Evolutionary conservation across 2,888 invertebrate species (phyloP).

Genomic region (Sisyra terminalis): DNA sequence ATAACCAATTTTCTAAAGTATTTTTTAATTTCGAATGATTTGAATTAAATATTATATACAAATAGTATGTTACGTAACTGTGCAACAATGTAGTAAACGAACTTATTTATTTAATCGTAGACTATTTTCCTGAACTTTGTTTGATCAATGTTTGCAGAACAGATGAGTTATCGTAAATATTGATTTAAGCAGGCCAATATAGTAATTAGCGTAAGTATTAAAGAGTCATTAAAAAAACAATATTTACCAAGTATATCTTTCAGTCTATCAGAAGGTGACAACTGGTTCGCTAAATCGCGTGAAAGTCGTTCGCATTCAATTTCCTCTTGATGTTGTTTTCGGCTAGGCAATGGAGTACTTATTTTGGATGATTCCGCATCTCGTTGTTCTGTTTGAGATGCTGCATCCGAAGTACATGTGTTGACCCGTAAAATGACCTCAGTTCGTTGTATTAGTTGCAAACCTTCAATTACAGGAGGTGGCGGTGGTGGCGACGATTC

Average conservation of each 20-base stretch:
- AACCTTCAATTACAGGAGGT: constrained; percentile 26
- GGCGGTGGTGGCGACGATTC: constrained; percentile 12
- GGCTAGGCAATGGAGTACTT: constrained; percentile 29
- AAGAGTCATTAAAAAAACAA: no score
- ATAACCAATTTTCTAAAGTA: no score
- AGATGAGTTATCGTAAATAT: no score
- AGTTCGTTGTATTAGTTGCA: constrained; percentile 43
- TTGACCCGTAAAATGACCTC: constrained; percentile 45
- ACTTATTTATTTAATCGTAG: no score
- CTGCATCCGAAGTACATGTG: constrained; percentile 40
- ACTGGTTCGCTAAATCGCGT: constrained; percentile 41
- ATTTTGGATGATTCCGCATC: constrained; percentile 11
- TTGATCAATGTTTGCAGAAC: no score
- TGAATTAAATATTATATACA: no score
- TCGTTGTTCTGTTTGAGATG: constrained; percentile 27
- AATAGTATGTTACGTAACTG: no score
- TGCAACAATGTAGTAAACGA: no score
- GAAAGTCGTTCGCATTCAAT: constrained; percentile 61
- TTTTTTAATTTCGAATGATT: no score
- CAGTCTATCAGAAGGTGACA: constrained; percentile 45
- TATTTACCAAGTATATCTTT: constrained; percentile 41
- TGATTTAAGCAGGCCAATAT: no score
- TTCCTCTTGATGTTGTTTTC: constrained; percentile 54
- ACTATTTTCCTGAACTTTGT: no score
- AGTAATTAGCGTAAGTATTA: no score